A percentile compares a stretch with the other conserved stretches of the same genome.
Evolutionary conservation across 2,113 vertebrate genomes (phyloP).

Genomic region (Manacus vitellinus): DNA sequence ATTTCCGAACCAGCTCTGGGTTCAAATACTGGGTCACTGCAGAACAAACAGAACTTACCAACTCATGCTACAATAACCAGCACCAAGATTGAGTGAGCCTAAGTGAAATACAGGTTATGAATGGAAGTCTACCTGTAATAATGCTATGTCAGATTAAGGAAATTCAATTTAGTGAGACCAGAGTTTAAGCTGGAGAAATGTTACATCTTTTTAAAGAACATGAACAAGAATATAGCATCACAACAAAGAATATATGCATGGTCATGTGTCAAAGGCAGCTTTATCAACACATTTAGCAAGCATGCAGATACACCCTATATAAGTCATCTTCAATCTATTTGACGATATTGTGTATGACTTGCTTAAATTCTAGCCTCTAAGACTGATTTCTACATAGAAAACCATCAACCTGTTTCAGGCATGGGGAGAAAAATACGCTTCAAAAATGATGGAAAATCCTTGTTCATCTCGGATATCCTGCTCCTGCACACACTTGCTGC

Average conservation of each 20-base stretch:
- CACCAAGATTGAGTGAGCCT: neutral
- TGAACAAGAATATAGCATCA: neutral
- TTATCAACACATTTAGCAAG: neutral
- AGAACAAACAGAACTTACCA: neutral
- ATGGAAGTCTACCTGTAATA: neutral
- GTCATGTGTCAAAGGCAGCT: neutral
- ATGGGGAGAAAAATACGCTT: neutral
- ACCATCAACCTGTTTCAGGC: neutral
- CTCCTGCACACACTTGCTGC: neutral
- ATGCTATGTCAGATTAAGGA: neutral
- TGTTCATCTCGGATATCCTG: neutral
- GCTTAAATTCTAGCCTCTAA: neutral
- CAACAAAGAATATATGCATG: neutral
- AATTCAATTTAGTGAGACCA: neutral
- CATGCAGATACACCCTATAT: neutral
- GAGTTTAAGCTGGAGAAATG: neutral
- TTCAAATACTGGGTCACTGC: fast-evolving
- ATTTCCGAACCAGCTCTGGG: neutral
- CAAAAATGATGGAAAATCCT: neutral
- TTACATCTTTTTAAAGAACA: neutral
- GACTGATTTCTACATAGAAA: neutral
- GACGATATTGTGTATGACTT: neutral
- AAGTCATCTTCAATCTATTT: neutral
- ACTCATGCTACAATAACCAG: neutral
- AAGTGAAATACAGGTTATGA: neutral